A percentile compares a stretch with the other conserved stretches of the same genome.
These are phyloP conservation scores for Chlorops oryzae DNA, from an alignment of 1,140 invertebrate genomes.

Conservation along the genomic window DNA sequence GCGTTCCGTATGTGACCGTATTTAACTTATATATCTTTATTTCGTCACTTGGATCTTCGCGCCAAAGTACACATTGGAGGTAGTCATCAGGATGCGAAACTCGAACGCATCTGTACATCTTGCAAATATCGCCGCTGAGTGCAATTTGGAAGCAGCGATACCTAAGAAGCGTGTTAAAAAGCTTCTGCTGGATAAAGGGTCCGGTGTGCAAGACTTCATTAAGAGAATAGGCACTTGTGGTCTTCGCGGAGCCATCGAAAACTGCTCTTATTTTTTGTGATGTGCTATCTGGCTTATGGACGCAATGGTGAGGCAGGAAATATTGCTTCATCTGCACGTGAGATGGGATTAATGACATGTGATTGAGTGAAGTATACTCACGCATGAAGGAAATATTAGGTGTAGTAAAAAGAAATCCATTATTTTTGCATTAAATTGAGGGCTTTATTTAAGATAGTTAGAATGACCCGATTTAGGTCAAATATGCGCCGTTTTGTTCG, in stretches of 20 bases:
- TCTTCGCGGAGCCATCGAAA: no score
- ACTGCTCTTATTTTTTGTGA: no score
- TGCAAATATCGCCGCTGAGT: constrained; percentile 38
- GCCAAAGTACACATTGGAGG: constrained; percentile 48
- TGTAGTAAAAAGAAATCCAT: no score
- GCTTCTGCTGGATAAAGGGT: background rate
- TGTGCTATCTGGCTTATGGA: no score
- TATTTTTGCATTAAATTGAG: no score
- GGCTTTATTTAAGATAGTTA: no score
- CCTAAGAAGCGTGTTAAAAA: background rate
- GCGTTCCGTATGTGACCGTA: constrained; percentile 46
- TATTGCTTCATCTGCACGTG: background rate
- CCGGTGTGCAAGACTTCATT: background rate
- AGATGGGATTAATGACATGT: constrained; percentile 6
- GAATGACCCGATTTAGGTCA: no score
- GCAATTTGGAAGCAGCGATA: constrained; percentile 29
- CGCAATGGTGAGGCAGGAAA: no score
- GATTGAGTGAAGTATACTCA: constrained; percentile 4
- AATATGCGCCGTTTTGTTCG: no score
- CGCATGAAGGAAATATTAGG: constrained; percentile 34
- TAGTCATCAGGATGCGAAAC: constrained; percentile 29
- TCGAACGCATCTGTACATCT: constrained; percentile 48
- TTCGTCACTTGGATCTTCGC: constrained; percentile 16
- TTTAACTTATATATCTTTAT: constrained; percentile 36
- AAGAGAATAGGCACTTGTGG: no score